A percentile compares a stretch with the other conserved stretches of the same genome.
Evolutionary conservation across 2,113 vertebrate genomes (phyloP).

Genomic region (Lichenostomus cassidix): DNA sequence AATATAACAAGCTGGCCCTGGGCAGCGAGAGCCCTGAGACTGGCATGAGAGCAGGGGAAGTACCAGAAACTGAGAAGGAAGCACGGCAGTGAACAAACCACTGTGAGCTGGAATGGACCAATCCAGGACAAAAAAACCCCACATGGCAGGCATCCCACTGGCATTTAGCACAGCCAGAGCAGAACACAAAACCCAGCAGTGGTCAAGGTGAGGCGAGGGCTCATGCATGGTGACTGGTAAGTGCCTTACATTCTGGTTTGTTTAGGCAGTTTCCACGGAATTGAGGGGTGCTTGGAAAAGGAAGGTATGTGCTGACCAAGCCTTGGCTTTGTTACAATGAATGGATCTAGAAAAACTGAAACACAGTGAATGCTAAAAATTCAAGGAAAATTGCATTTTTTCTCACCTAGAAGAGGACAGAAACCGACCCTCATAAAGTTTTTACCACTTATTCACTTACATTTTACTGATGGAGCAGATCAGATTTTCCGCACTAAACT

Average conservation of each 20-base stretch:
- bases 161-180: constrained; percentile 33
- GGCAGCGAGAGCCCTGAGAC: constrained; percentile 55
- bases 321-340: background rate
- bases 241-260: background rate
- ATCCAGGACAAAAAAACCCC: background rate
- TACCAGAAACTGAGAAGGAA: constrained; percentile 35
- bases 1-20: constrained; percentile 36
- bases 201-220: constrained; percentile 51
- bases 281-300: background rate
- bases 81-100: background rate
- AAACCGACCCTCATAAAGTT: background rate
- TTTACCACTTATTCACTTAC: background rate
- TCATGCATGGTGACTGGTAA: background rate
- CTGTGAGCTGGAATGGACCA: background rate
- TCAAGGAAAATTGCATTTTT: background rate
- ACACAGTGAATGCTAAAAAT: background rate
- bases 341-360: background rate
- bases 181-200: constrained; percentile 42
- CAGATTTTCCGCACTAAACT: background rate
- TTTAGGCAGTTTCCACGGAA: background rate
- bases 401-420: background rate
- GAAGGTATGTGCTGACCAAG: background rate
- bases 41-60: constrained; percentile 39
- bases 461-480: background rate
- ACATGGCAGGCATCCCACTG: constrained; percentile 25